Base-by-base conservation (phyloP, 2,888 invertebrate genomes). In the Pristionchus entomophagus region DNA sequence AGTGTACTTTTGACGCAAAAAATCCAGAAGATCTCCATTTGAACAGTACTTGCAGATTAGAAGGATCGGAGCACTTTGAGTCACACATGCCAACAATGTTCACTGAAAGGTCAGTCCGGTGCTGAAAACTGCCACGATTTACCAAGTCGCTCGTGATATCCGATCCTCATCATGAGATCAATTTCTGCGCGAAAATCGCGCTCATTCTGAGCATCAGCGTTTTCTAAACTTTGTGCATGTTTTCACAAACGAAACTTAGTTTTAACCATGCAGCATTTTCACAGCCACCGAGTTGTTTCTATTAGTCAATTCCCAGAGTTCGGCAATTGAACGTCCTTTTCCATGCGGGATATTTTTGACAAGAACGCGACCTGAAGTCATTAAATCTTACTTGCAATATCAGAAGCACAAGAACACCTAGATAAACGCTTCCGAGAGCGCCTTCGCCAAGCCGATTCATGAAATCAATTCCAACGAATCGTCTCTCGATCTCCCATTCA, bases 91-190 rank as follows among this genome's bases (percentile, higher is more conserved):
- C 29, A 82, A 12, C n/a, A 4, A 82, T 26, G 59, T 82, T 82
- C 19, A 82, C 56, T 82, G 38, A n/a, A 82, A 32, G 14, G 19
- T 12, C 22, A 19, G n/a, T 22, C 10, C 8, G 45, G 26, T 10
- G 17, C 26, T 45, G 10, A 35, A 14, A 17, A 26, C 8, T 26
- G 14, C 35, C 2, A n/a, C 14, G 8, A 1, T 12, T 26, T 38
- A 82, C 82, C 82, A 3, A 82, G 59, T 19, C 82, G 53, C 26
- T 82, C 82, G 56, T 82, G 82, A 41, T 82, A 59, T 38, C 82
- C 82, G n/a, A 82, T 53, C 4, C 41, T 45, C 41, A 59, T 82
- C 82, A 82, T 82, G 0, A 82, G 22, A 26, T 53, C 49, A 8
- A 82, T 82, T 41, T 82, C 82, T 0, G 45, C 59, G 10, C 10